Evolutionary conservation across 2,113 vertebrate species (phyloP), one percentile per base, ranked within the genome.

Genomic region (Probosciger aterrimus): DNA sequence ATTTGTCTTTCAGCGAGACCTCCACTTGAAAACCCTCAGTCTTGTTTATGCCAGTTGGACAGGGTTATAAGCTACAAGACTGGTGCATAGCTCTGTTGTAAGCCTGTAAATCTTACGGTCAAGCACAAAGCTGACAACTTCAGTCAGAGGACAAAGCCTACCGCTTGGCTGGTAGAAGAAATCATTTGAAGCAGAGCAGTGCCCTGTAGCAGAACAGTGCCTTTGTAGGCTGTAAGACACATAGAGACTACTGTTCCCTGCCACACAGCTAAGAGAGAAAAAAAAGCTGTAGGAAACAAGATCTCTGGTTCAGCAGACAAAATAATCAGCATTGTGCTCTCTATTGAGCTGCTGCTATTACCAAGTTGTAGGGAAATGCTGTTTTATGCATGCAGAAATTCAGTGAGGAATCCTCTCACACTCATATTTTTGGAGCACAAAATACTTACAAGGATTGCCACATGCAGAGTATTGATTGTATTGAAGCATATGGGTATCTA

Each of bases 41-140:
- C 41, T 35, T 74, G 10, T 79, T 91, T 1, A 1, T 95, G 64
- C 53, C 55, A 64, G 39, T 22, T 87, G 31, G 18, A 88, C 46
- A 60, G 44, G 78, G n/a, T 65, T 76, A n/a, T 8, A 25, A 24
- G 22, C 18, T 53, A 31, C 35, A 91, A 82, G 20, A 74, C 46
- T 90, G 57, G 63, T 55, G 68, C 49, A 75, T 49, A 70, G 47
- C 62, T 80, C 67, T 71, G 28, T 69, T 76, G 57, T 41, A 96
- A 90, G 33, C 53, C 64, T 87, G n/a, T 30, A 90, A 87, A 86
- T 94, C 44, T 92, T 86, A 74, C 30, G 76, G 60, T 93, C 90
- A 86, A 69, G 60, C 65, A 93, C 69, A 96, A 92, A 97, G 62
- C 31, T 73, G 67, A 95, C 55, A 73, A 22, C 13, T 11, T 2